phyloP scores from a whole-genome alignment of 2,113 vertebrate species.

The Tragelaphus imberbis region DNA sequence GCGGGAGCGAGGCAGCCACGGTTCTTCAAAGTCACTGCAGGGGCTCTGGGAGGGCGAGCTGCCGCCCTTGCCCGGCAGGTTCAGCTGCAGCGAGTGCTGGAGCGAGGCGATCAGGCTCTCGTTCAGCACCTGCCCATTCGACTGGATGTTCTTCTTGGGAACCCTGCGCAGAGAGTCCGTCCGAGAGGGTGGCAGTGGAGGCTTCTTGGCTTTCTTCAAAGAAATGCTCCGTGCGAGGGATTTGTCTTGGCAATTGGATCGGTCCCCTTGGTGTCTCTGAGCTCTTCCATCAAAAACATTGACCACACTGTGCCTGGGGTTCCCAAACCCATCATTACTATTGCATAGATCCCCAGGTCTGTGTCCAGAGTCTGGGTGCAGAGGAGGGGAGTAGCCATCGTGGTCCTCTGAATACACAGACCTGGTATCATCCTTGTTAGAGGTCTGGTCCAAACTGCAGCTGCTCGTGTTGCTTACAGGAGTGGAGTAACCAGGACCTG shows the following conservation, averaged over 20 bases:
- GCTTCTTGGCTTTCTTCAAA: conserved; percentile 93
- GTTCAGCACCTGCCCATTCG: conserved; percentile 85
- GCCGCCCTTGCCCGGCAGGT: conserved; percentile 84
- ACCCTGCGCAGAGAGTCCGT: conserved; percentile 93
- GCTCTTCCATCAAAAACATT: conserved; percentile 86
- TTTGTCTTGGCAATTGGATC: conserved; percentile 81
- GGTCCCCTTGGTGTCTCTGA: conserved; percentile 79
- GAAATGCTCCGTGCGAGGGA: conserved; percentile 92
- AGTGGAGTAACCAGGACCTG: conserved; percentile 85
- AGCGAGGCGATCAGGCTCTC: conserved; percentile 92
- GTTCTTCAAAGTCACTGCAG: conserved; percentile 94
- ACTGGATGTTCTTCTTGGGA: conserved; percentile 82
- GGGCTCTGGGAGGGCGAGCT: conserved; percentile 93
- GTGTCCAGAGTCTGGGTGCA: conserved; percentile 83
- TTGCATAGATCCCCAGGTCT: conserved; percentile 78
- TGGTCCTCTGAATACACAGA: conserved; percentile 90
- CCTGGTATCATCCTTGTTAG: conserved; percentile 84
- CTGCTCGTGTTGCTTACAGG: conserved; percentile 88
- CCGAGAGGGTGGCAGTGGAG: conserved; percentile 91
- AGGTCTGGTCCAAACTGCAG: conserved; percentile 86
- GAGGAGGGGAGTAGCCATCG: conserved; percentile 85
- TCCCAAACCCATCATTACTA: conserved; percentile 80
- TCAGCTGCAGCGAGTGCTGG: conserved; percentile 92
- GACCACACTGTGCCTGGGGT: conserved; percentile 85
- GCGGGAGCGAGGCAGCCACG: conserved; percentile 91